Conservation (phyloP, 1,140 invertebrate species). For the Pteromalus puparum region DNA sequence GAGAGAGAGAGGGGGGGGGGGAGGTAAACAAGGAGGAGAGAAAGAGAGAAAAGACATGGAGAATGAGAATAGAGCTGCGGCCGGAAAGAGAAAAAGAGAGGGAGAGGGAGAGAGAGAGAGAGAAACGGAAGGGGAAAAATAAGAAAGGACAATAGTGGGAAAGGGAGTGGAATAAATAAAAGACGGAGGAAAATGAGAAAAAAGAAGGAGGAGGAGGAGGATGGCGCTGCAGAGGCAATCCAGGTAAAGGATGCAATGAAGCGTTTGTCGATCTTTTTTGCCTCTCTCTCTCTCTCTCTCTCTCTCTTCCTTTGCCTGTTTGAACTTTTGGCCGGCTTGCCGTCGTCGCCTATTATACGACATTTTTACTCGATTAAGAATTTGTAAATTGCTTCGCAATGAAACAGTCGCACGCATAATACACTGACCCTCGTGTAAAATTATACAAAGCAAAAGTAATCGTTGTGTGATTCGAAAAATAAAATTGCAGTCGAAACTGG, state of each 20-base stretch:
- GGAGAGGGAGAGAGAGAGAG: not conserved
- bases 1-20: not conserved
- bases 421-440: too few relatives aligned
- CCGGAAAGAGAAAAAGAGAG: not conserved
- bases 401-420: too few relatives aligned
- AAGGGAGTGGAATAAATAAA: conserved; percentile 43
- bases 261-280: not conserved
- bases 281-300: not conserved
- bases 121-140: not conserved
- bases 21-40: not conserved
- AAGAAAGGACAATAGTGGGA: conserved; percentile 46
- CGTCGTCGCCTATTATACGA: not conserved
- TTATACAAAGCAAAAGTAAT: too few relatives aligned
- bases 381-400: not conserved
- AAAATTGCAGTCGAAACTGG: too few relatives aligned
- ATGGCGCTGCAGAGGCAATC: conserved; percentile 7
- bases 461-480: too few relatives aligned
- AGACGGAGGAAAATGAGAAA: conserved; percentile 34
- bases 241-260: conserved; percentile 23
- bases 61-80: conserved; percentile 7
- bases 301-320: not conserved
- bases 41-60: not conserved
- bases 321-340: conserved; percentile 7
- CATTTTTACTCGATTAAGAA: not conserved
- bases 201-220: not conserved